Percentiles rank a stretch among this genome's conserved stretches.
Evolutionary conservation across 2,797 vertebrate genomes (phyloP).

Genomic region (Etheostoma perlongum): DNA sequence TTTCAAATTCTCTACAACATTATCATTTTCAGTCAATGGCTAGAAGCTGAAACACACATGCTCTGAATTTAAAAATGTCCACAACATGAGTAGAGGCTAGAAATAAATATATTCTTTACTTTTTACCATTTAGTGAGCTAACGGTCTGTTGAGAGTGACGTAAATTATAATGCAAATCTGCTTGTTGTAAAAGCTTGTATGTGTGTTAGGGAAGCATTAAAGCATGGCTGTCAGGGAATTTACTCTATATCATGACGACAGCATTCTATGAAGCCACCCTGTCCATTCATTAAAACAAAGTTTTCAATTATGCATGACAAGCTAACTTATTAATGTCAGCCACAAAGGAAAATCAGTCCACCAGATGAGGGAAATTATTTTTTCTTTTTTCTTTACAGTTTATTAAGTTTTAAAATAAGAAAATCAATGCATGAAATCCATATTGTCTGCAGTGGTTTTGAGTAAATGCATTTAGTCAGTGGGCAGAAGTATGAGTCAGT

Average conservation of each 20-base stretch:
- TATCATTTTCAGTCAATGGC: neutral
- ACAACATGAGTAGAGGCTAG: neutral
- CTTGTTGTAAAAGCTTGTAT: conserved; percentile 17
- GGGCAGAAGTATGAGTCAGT: conserved; percentile 68
- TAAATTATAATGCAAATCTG: conserved; percentile 6
- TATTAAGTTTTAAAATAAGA: conserved; percentile 81
- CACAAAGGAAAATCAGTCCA: conserved; percentile 49
- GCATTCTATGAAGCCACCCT: conserved; percentile 38
- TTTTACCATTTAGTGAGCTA: neutral
- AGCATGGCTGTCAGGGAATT: conserved; percentile 18
- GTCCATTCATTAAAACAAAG: conserved; percentile 66
- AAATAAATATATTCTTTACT: neutral
- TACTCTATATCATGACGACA: conserved; percentile 37
- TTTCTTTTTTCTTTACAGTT: conserved; percentile 56
- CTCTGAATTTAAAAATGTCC: too few relatives aligned
- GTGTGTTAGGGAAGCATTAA: conserved; percentile 8
- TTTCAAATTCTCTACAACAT: neutral
- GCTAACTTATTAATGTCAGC: conserved; percentile 65
- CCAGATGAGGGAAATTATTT: conserved; percentile 33
- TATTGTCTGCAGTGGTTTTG: conserved; percentile 71
- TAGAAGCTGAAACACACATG: too few relatives aligned
- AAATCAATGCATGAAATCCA: conserved; percentile 79
- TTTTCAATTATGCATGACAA: conserved; percentile 72
- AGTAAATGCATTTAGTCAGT: conserved; percentile 76
- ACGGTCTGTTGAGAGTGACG: neutral